Percentiles rank a stretch among this genome's conserved stretches.
These are phyloP conservation scores for Notechis scutatus DNA, from an alignment of 2,113 vertebrate genomes.

Conservation along the genomic window DNA sequence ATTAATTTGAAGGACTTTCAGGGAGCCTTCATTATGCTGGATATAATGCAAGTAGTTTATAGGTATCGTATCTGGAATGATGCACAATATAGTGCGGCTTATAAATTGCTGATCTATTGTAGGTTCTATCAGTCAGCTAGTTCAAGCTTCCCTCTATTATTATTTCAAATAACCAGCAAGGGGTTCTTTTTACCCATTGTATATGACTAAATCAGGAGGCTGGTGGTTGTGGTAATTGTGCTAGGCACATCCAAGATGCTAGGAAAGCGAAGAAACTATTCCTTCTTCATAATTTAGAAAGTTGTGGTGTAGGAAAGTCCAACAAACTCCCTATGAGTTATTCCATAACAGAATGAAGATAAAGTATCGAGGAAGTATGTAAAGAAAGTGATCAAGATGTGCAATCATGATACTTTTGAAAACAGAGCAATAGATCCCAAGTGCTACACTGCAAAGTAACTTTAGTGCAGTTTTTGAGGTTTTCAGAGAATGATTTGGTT, in stretches of 20 bases:
- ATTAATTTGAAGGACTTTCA: neutral
- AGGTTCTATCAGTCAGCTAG: neutral
- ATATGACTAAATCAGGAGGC: neutral
- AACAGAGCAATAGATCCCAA: neutral
- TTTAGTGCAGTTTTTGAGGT: neutral
- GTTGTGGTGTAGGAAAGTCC: neutral
- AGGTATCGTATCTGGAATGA: neutral
- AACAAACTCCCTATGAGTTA: neutral
- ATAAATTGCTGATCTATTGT: neutral
- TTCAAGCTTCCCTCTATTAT: neutral
- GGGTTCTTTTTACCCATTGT: neutral
- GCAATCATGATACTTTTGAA: neutral
- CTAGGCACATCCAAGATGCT: neutral
- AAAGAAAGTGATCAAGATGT: neutral
- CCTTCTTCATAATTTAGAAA: neutral
- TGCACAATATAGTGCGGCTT: neutral
- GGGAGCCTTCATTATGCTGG: neutral
- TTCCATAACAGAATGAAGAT: neutral
- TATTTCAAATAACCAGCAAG: neutral
- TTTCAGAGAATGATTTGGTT: neutral
- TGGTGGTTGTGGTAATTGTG: neutral
- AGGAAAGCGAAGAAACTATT: neutral
- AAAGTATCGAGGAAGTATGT: neutral
- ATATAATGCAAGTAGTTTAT: neutral
- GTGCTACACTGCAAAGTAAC: neutral